Base-by-base conservation (phyloP, 2,888 invertebrate genomes). In the Mythimna lalbum region DNA sequence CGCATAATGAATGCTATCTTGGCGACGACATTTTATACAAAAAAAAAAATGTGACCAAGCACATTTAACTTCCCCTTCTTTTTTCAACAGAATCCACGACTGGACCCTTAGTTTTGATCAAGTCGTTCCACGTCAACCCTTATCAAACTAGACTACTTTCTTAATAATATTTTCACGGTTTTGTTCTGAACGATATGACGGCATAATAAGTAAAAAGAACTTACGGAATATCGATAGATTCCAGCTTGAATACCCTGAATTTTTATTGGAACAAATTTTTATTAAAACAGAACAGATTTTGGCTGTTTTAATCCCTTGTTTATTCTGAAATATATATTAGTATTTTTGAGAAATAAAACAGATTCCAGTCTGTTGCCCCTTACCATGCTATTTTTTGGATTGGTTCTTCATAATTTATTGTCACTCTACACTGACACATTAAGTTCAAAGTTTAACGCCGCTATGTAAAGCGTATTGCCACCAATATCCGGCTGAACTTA, bases 61-160 rank as follows among this genome's bases (percentile, higher is more conserved):
- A 33, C 39, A 53, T 39, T 39, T 43, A 52, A 59, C 31, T 55
- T 56, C 12, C 39, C 23, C 31, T 23, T 73, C 74, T 27, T 64
- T 65, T 62, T 50, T 67, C 59, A 56, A 63, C n/a, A 76, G 59
- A 69, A 76, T 63, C 31, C 55, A 73, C 50, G 36, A 19, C 50
- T 62, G 57, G 59, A 59, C 50, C 69, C 53, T 56, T 63, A 63
- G 59, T 63, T 76, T 73, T 57, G 70, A 75, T 69, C 63, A 76
- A 77, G 77, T 71, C 64, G 47, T 71, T 76, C 52, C 72, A 53
- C 77, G 75, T 77, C 77, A 71, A 76, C 75, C 77, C 77, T 76
- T 77, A 71, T 77, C 75, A 76, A 76, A 76, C 52, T 19, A 64
- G 19, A 62, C 52, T 53, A 43, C 23, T 55, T 71, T 33, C 64